phyloP scores from a whole-genome alignment of 2,888 invertebrate species.

The Hybos culiciformis region DNA sequence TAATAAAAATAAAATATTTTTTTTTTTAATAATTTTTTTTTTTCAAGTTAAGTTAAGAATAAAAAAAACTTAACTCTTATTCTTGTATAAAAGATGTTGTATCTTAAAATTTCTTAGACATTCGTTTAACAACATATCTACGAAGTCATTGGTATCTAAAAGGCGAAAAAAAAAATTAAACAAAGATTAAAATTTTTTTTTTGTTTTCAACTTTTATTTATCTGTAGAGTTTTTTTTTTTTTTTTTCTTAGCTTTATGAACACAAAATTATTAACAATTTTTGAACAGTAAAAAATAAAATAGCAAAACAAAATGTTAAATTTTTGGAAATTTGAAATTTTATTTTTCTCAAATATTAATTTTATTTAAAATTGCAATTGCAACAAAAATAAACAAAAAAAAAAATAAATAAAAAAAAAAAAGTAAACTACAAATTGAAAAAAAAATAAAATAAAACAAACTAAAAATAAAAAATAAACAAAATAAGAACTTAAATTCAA shows the following conservation, averaged over 20 bases:
- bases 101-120: background rate
- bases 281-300: too few relatives aligned
- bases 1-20: background rate
- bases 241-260: too few relatives aligned
- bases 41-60: too few relatives aligned
- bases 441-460: background rate
- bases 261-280: too few relatives aligned
- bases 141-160: background rate
- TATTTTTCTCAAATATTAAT: too few relatives aligned
- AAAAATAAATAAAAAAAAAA: background rate
- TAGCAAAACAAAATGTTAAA: too few relatives aligned
- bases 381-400: background rate
- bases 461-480: background rate
- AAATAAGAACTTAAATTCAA: background rate
- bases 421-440: background rate
- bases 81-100: conserved; percentile 3
- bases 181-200: background rate
- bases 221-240: too few relatives aligned
- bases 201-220: too few relatives aligned
- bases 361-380: too few relatives aligned
- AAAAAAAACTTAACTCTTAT: too few relatives aligned
- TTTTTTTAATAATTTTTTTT: background rate
- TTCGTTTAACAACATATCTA: background rate
- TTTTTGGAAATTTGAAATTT: too few relatives aligned
- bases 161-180: background rate